These are phyloP conservation scores for Sebastes trivittatus DNA, from an alignment of 2,797 vertebrate genomes.

Conservation along the genomic window DNA sequence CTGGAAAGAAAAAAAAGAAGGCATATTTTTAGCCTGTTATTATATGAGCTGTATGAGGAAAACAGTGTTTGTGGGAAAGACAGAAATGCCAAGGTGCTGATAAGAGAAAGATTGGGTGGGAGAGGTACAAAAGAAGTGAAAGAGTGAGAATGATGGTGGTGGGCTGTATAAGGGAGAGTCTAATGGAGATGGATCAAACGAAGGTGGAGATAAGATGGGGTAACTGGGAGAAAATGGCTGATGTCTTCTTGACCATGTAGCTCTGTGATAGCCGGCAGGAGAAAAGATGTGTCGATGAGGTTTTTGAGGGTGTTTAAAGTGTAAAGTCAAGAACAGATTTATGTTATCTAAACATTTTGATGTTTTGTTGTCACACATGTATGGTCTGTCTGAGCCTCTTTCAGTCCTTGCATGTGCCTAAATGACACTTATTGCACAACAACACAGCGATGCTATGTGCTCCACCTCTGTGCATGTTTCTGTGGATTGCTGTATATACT, in stretches of 20 bases:
- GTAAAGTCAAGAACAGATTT: not conserved
- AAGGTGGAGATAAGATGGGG: constrained; percentile 77
- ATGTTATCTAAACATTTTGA: not conserved
- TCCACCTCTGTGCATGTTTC: constrained; percentile 44
- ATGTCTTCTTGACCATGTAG: constrained; percentile 58
- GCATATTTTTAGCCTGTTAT: constrained; percentile 93
- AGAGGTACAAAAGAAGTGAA: constrained; percentile 56
- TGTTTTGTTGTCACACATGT: not conserved
- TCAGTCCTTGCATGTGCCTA: not conserved
- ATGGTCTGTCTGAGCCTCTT: not conserved
- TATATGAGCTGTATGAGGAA: constrained; percentile 87
- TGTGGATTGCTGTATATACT: constrained; percentile 38
- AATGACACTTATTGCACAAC: constrained; percentile 10
- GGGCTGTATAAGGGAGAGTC: constrained; percentile 49
- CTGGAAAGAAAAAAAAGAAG: constrained; percentile 79
- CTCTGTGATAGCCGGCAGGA: not conserved
- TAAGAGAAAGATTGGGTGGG: constrained; percentile 57
- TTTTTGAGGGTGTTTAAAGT: not conserved
- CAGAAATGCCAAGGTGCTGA: constrained; percentile 74
- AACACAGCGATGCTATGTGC: constrained; percentile 7
- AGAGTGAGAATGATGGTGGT: constrained; percentile 63
- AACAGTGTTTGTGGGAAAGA: constrained; percentile 82
- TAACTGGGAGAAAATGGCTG: constrained; percentile 77
- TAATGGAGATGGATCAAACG: constrained; percentile 79
- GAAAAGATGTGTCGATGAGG: not conserved